Evolutionary conservation across 2,797 vertebrate species (phyloP).

Genomic region (Melanotaenia trifasciata): DNA sequence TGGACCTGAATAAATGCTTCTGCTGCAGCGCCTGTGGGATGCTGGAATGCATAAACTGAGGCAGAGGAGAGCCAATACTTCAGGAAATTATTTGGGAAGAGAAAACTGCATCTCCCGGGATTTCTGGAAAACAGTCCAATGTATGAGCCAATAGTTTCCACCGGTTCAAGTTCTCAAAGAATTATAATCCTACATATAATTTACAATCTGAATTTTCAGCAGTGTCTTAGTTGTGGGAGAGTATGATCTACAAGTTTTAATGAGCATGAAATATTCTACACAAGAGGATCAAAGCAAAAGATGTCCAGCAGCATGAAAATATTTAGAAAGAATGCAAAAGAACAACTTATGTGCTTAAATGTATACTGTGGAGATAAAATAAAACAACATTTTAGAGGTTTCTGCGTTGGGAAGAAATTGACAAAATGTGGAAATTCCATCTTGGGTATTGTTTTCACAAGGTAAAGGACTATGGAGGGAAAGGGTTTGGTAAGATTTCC

Average conservation of each 20-base stretch:
- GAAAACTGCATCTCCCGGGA: constrained; percentile 44
- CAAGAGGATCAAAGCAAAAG: not conserved
- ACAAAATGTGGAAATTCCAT: not conserved
- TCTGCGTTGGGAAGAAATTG: too few species aligned
- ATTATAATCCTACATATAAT: not conserved
- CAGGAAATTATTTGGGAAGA: constrained; percentile 18
- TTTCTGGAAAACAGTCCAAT: constrained; percentile 20
- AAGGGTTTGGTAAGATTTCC: constrained; percentile 10
- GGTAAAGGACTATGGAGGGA: not conserved
- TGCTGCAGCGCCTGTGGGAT: constrained; percentile 42
- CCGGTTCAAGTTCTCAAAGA: not conserved
- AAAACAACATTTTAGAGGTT: too few species aligned
- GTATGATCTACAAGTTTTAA: not conserved
- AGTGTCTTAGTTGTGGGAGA: not conserved
- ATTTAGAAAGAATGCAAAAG: too few species aligned
- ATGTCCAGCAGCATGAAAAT: too few species aligned
- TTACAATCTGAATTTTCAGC: not conserved
- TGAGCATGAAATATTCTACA: not conserved
- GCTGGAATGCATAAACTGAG: constrained; percentile 55
- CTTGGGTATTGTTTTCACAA: not conserved
- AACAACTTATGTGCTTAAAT: too few species aligned
- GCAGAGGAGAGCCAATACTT: constrained; percentile 57
- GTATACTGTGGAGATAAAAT: too few species aligned
- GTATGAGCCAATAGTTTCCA: constrained; percentile 4
- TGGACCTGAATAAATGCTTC: constrained; percentile 61